Evolutionary conservation across 2,113 vertebrate species (phyloP).

Genomic region (Tetraodon nigroviridis): DNA sequence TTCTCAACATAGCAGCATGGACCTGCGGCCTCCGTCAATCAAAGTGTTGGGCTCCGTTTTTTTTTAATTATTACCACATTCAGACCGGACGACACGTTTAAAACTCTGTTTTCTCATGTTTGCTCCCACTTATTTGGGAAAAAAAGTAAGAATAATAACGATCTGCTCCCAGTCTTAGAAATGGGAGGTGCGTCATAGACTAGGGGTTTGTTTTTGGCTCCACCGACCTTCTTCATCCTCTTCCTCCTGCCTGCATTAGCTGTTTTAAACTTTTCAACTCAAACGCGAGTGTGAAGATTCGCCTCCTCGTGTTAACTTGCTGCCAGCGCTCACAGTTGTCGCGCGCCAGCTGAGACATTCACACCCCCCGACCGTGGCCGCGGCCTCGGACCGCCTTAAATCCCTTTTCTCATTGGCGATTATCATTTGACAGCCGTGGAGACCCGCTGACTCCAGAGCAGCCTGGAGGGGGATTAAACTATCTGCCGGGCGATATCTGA

Average conservation of each 20-base stretch:
- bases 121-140: conserved; percentile 30
- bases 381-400: conserved; percentile 47
- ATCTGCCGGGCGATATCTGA: conserved; percentile 2
- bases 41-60: conserved; percentile 22
- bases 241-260: background rate
- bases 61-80: conserved; percentile 55
- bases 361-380: conserved; percentile 65
- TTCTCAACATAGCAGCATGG: conserved; percentile 32
- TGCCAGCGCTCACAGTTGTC: conserved; percentile 29
- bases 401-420: conserved; percentile 37
- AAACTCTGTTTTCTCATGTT: conserved; percentile 26
- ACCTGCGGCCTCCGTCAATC: conserved; percentile 34
- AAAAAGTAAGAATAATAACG: background rate
- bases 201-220: conserved; percentile 18
- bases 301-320: conserved; percentile 14
- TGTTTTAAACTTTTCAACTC: background rate
- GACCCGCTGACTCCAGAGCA: conserved; percentile 54
- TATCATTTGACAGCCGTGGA: conserved; percentile 55
- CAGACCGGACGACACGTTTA: conserved; percentile 30
- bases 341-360: conserved; percentile 43
- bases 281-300: conserved; percentile 15
- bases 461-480: conserved; percentile 18
- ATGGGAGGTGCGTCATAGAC: conserved; percentile 10
- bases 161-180: conserved; percentile 24
- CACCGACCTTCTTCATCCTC: background rate